phyloP scores from a whole-genome alignment of 2,888 invertebrate genomes.

The Camptogramma bilineatum region DNA sequence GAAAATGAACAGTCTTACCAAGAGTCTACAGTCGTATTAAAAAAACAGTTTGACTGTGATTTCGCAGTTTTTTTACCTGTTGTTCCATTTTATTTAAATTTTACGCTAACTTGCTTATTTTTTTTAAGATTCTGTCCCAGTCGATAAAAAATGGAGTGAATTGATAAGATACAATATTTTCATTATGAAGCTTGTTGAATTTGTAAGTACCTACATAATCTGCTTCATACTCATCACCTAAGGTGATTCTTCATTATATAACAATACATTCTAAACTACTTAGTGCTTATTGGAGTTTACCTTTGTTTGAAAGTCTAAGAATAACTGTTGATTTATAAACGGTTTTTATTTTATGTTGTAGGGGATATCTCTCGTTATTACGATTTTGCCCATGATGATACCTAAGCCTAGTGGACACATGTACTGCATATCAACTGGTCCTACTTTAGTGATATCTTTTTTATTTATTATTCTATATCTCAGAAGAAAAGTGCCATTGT shows the following conservation, averaged over 20 bases:
- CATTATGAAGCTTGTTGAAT: constrained; percentile 79
- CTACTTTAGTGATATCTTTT: constrained; percentile 74
- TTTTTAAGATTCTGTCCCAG: constrained; percentile 75
- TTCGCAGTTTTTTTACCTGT: too few species aligned
- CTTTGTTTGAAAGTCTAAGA: background rate
- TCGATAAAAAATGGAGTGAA: constrained; percentile 79
- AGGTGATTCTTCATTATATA: too few species aligned
- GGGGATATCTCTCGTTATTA: constrained; percentile 68
- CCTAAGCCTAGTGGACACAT: constrained; percentile 75
- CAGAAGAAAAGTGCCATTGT: constrained; percentile 74
- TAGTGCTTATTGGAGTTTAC: background rate
- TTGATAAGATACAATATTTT: constrained; percentile 79
- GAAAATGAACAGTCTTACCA: too few species aligned
- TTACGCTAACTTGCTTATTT: background rate
- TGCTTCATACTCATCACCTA: too few species aligned
- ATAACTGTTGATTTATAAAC: constrained; percentile 19
- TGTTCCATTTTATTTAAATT: too few species aligned
- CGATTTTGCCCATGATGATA: constrained; percentile 63
- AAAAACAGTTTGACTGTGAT: too few species aligned
- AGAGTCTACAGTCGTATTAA: too few species aligned
- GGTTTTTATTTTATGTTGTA: constrained; percentile 60
- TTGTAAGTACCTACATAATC: constrained; percentile 67
- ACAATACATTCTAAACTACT: background rate
- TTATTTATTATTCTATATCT: constrained; percentile 74
- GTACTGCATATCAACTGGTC: constrained; percentile 80